These are phyloP conservation scores for Brachyistius frenatus DNA, from an alignment of 2,113 vertebrate genomes.

Conservation along the genomic window DNA sequence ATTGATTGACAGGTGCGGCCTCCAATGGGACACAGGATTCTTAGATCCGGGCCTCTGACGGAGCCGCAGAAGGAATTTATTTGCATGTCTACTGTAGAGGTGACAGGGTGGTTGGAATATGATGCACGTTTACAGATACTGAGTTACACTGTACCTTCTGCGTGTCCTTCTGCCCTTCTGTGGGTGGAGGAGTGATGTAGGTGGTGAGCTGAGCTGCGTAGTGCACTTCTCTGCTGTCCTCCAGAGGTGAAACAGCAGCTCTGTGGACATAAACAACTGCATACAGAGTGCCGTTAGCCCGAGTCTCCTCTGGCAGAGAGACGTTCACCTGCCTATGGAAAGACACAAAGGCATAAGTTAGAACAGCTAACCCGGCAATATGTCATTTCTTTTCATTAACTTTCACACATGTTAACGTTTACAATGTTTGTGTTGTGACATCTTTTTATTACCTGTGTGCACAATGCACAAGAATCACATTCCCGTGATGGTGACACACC, in stretches of 20 bases:
- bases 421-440: no score
- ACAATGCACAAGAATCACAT: no score
- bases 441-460: no score
- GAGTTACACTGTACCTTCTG: constrained; percentile 53
- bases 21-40: constrained; percentile 92
- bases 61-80: constrained; percentile 12
- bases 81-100: not conserved
- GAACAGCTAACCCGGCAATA: not conserved
- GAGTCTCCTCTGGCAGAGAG: constrained; percentile 91
- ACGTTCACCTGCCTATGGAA: constrained; percentile 90
- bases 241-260: constrained; percentile 90
- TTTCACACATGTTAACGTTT: no score
- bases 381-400: no score
- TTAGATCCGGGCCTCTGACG: constrained; percentile 78
- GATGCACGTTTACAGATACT: not conserved
- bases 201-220: constrained; percentile 91
- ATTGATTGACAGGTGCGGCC: constrained; percentile 90
- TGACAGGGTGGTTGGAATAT: not conserved
- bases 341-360: not conserved
- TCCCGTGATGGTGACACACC: no score
- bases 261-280: constrained; percentile 95
- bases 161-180: constrained; percentile 32
- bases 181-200: constrained; percentile 85
- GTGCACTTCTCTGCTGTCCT: constrained; percentile 93
- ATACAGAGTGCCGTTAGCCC: constrained; percentile 92